Percentiles rank a stretch among this genome's conserved stretches.
These are phyloP conservation scores for Sebastes goodei DNA, from an alignment of 2,797 vertebrate species.

Conservation along the genomic window DNA sequence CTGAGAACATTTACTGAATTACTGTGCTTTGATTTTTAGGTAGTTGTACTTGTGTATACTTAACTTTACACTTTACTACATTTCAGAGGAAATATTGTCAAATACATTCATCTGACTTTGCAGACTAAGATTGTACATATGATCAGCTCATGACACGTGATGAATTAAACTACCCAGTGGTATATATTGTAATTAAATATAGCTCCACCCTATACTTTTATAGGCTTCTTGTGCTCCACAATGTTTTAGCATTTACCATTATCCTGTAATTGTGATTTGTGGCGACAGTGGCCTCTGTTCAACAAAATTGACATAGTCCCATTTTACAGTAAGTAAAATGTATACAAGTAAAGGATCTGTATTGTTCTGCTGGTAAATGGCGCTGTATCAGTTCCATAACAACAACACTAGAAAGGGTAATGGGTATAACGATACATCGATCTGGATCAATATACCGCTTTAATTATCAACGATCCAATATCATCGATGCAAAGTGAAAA, in stretches of 20 bases:
- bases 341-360: not conserved
- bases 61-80: not conserved
- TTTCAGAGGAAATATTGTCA: not conserved
- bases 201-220: not conserved
- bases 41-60: not conserved
- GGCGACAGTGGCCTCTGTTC: not conserved
- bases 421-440: too few species aligned
- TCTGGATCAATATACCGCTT: too few species aligned
- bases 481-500: too few species aligned
- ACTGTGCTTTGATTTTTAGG: not conserved
- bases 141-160: not conserved
- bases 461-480: too few species aligned
- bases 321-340: not conserved
- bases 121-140: not conserved
- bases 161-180: not conserved
- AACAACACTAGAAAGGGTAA: fast-evolving
- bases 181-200: not conserved
- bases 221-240: not conserved
- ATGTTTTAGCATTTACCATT: not conserved
- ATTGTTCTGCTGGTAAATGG: not conserved
- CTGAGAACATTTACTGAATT: not conserved
- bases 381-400: not conserved
- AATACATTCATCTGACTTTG: not conserved
- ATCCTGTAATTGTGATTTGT: not conserved
- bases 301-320: not conserved